A percentile compares a stretch with the other conserved stretches of the same genome.
Evolutionary conservation across 2,888 invertebrate species (phyloP).

Genomic region (Lymantria monacha): DNA sequence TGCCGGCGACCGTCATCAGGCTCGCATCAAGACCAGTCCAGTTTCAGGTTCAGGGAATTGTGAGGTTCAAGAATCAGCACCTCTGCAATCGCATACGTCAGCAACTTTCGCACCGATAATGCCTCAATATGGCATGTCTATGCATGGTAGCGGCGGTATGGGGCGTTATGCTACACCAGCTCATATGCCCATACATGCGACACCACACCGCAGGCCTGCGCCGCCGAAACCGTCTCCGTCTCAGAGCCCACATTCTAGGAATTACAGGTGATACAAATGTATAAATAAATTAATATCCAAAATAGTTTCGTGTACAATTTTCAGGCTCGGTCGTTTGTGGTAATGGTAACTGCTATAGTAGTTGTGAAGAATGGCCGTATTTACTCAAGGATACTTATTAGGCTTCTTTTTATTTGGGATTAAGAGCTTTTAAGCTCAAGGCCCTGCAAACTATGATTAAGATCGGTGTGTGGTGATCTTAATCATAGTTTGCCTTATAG

Average conservation of each 20-base stretch:
- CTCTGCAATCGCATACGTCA: conserved; percentile 54
- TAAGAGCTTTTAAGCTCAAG: no score
- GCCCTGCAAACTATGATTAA: no score
- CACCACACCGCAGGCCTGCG: conserved; percentile 68
- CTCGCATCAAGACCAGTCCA: conserved; percentile 74
- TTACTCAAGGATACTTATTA: no score
- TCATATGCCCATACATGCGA: conserved; percentile 82
- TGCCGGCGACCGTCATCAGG: conserved; percentile 64
- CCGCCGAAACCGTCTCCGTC: conserved; percentile 78
- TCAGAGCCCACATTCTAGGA: conserved; percentile 80
- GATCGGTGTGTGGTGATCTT: no score
- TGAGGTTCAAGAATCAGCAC: conserved; percentile 83
- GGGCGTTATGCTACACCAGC: conserved; percentile 75
- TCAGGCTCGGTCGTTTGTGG: no score
- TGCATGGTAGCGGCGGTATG: conserved; percentile 68
- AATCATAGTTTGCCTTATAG: no score
- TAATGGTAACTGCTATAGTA: no score
- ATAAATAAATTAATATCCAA: neutral
- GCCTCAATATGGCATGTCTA: conserved; percentile 66
- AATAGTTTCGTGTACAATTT: no score
- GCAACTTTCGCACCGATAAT: conserved; percentile 73
- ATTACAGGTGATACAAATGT: conserved; percentile 61
- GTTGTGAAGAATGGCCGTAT: no score
- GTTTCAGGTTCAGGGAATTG: conserved; percentile 71
- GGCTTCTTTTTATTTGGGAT: no score